Conservation (phyloP, 1,140 invertebrate species). For the Achatina immaculata region DNA sequence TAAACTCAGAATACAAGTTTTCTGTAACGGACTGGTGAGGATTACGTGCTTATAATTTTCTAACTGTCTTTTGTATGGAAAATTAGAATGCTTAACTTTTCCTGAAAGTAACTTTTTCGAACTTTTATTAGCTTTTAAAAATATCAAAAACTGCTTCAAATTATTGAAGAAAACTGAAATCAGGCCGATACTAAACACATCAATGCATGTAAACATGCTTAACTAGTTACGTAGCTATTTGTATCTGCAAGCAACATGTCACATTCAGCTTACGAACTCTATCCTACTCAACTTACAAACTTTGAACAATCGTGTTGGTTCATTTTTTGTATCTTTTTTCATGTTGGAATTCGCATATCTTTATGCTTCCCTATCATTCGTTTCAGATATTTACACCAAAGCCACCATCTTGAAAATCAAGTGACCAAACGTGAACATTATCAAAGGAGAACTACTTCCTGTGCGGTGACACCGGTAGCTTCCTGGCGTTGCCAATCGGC, state of each 20-base stretch:
- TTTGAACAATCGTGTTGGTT: conserved; percentile 53
- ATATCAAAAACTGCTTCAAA: too few species aligned
- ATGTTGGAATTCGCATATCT: conserved; percentile 22
- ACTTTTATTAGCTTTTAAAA: too few species aligned
- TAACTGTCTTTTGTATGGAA: neutral
- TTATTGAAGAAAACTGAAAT: too few species aligned
- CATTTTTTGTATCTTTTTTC: conserved; percentile 54
- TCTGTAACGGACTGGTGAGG: neutral
- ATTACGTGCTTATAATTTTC: neutral
- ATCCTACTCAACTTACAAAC: conserved; percentile 39
- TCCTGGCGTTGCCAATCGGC: neutral
- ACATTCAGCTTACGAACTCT: too few species aligned
- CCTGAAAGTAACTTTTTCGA: neutral
- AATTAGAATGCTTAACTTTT: neutral
- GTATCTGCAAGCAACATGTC: too few species aligned
- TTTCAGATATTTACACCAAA: neutral
- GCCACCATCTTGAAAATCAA: neutral
- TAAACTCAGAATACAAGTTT: neutral
- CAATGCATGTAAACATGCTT: too few species aligned
- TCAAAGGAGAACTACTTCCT: neutral
- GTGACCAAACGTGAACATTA: neutral
- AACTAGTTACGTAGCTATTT: too few species aligned
- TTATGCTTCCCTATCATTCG: neutral
- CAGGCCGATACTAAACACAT: too few species aligned
- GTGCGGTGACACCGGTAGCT: neutral